phyloP scores from a whole-genome alignment of 2,797 vertebrate genomes.

The Hydrocynus forskahlii region DNA sequence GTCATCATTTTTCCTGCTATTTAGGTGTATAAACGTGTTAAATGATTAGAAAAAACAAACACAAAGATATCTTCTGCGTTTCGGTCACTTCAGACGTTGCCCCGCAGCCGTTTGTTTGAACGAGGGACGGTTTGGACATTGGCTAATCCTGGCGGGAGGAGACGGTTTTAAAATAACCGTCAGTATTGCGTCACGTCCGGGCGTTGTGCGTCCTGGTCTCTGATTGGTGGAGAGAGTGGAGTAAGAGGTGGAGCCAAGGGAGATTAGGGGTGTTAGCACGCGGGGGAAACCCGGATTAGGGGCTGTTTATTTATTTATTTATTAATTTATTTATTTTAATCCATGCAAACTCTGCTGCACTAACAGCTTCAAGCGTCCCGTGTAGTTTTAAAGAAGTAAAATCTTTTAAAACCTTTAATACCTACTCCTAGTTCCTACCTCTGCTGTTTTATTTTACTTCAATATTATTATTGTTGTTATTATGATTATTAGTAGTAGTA shows the following conservation, averaged over 20 bases:
- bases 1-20: neutral
- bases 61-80: neutral
- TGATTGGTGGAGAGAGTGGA: slow-evolving; percentile 70
- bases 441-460: too few species aligned
- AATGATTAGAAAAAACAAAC: neutral
- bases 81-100: neutral
- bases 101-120: slow-evolving; percentile 50
- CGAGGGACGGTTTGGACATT: slow-evolving; percentile 58
- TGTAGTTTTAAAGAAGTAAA: neutral
- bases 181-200: slow-evolving; percentile 82
- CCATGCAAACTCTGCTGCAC: neutral
- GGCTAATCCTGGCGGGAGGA: slow-evolving; percentile 63
- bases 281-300: slow-evolving; percentile 42
- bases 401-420: too few species aligned
- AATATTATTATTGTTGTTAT: too few species aligned
- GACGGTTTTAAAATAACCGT: slow-evolving; percentile 71
- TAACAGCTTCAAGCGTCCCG: neutral
- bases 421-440: too few species aligned
- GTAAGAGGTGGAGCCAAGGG: slow-evolving; percentile 5
- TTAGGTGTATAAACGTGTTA: neutral
- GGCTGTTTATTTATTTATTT: neutral
- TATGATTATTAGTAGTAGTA: too few species aligned
- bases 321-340: slow-evolving; percentile 12
- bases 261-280: slow-evolving; percentile 33
- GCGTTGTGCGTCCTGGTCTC: slow-evolving; percentile 48